Evolutionary conservation across 2,888 invertebrate species (phyloP).

Genomic region (Aleiodes alternator): DNA sequence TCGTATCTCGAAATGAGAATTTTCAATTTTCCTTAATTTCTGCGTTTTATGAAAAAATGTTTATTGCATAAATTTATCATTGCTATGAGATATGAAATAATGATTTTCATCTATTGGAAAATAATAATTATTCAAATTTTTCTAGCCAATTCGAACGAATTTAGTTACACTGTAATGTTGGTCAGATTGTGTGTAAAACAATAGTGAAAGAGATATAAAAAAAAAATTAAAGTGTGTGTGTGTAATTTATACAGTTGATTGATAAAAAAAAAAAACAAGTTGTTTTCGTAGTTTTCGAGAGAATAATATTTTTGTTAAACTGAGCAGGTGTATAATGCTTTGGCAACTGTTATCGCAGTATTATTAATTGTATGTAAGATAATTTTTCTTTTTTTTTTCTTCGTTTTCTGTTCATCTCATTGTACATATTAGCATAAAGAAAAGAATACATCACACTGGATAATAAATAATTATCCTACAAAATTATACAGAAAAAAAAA

Average conservation of each 20-base stretch:
- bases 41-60: conserved; percentile 65
- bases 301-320: too few relatives aligned
- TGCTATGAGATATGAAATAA: too few relatives aligned
- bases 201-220: conserved; percentile 4
- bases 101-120: too few relatives aligned
- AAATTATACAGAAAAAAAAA: too few relatives aligned
- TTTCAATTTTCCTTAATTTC: conserved; percentile 51
- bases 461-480: conserved; percentile 47
- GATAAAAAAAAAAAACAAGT: neutral
- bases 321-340: neutral
- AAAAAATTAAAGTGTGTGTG: conserved; percentile 9
- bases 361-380: conserved; percentile 73
- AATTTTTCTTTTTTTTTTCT: conserved; percentile 42
- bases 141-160: conserved; percentile 41
- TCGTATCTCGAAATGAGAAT: conserved; percentile 48
- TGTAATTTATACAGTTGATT: conserved; percentile 22
- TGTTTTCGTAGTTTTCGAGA: conserved; percentile 3
- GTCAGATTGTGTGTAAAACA: neutral
- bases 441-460: conserved; percentile 40
- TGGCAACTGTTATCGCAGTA: conserved; percentile 73
- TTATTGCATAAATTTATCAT: neutral
- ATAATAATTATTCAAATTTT: conserved; percentile 29
- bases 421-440: neutral
- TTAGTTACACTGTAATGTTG: conserved; percentile 38
- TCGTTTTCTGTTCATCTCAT: conserved; percentile 37